Percentiles rank a stretch among this genome's conserved stretches.
These are phyloP conservation scores for Tromatobia lineatoria DNA, from an alignment of 2,888 invertebrate species.

Conservation along the genomic window DNA sequence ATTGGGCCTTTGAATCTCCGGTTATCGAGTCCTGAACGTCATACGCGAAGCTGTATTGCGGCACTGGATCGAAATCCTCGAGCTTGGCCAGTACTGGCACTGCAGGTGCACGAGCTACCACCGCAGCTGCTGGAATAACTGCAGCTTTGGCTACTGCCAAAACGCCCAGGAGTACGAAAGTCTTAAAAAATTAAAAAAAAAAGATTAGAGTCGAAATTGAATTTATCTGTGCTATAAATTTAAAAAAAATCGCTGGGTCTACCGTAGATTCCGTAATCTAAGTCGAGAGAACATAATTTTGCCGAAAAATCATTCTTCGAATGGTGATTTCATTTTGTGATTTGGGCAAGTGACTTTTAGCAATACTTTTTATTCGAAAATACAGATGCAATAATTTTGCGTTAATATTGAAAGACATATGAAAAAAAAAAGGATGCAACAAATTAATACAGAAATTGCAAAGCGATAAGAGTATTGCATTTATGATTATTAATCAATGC, in stretches of 20 bases:
- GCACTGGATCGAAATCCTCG: constrained; percentile 81
- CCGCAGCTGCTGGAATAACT: constrained; percentile 56
- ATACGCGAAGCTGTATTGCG: constrained; percentile 83
- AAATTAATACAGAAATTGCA: neutral
- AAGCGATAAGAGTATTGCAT: neutral
- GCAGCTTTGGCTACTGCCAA: constrained; percentile 64
- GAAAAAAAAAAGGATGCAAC: too few relatives aligned
- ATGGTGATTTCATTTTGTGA: too few relatives aligned
- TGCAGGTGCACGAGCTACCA: constrained; percentile 41
- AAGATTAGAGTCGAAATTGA: neutral
- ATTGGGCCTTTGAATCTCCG: constrained; percentile 73
- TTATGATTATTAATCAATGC: neutral
- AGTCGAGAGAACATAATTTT: too few relatives aligned
- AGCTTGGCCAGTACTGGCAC: constrained; percentile 69
- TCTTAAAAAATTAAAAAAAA: constrained; percentile 49
- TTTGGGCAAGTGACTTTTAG: too few relatives aligned
- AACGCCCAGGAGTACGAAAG: constrained; percentile 55
- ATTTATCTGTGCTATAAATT: too few relatives aligned
- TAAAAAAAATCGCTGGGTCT: too few relatives aligned
- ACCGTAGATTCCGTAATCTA: too few relatives aligned
- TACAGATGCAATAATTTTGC: too few relatives aligned
- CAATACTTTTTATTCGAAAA: too few relatives aligned
- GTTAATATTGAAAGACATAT: too few relatives aligned
- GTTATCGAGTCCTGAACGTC: constrained; percentile 76
- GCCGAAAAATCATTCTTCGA: too few relatives aligned